These are phyloP conservation scores for Uloborus plumipes DNA, from an alignment of 2,888 invertebrate species.

Conservation along the genomic window DNA sequence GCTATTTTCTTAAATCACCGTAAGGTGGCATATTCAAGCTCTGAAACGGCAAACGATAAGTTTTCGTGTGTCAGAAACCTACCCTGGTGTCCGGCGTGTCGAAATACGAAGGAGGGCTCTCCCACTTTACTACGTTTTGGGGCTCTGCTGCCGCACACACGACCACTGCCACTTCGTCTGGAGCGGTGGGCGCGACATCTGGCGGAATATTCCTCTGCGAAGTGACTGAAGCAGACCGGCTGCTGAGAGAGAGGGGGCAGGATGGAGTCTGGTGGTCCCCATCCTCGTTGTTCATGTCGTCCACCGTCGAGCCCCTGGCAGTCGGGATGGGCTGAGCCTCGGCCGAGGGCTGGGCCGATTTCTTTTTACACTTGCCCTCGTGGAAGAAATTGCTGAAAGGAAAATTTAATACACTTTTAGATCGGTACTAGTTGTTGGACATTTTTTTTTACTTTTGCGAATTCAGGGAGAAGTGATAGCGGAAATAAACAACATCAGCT, in stretches of 20 bases:
- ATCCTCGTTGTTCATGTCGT: conserved; percentile 31
- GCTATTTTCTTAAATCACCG: too few species aligned
- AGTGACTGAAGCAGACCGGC: conserved; percentile 1
- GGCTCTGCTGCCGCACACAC: conserved; percentile 5
- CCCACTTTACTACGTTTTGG: conserved; percentile 21
- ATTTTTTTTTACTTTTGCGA: too few species aligned
- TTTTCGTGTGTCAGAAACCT: neutral
- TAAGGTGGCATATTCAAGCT: too few species aligned
- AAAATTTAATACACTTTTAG: neutral
- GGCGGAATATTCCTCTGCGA: neutral
- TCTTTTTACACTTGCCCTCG: conserved; percentile 52
- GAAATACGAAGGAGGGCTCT: conserved; percentile 46
- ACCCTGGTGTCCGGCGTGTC: conserved; percentile 27
- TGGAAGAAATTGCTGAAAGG: conserved; percentile 45
- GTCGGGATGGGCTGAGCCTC: conserved; percentile 37
- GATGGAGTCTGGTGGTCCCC: neutral
- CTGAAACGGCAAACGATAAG: too few species aligned
- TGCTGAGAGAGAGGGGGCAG: too few species aligned
- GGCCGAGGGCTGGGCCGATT: conserved; percentile 5
- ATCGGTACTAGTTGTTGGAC: too few species aligned
- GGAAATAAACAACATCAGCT: too few species aligned
- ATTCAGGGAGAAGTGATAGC: too few species aligned
- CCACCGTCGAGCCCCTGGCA: conserved; percentile 20
- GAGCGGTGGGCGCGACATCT: conserved; percentile 11
- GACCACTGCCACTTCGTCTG: conserved; percentile 10